Conservation (phyloP, 1,140 invertebrate genomes). For the Bombus pyrosoma region DNA sequence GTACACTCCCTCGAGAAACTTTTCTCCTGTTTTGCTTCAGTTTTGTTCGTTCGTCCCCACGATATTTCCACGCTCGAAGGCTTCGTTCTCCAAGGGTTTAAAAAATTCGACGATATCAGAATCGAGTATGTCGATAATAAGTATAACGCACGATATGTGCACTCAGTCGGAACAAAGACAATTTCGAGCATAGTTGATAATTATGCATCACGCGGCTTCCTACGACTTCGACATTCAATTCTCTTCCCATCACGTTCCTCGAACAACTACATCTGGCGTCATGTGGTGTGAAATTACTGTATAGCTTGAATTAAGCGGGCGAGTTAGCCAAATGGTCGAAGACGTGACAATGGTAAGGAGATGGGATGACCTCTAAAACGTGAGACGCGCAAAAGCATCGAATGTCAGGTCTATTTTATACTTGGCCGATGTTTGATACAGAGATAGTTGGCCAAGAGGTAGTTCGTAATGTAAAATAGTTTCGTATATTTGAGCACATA, state of each 20-base stretch:
- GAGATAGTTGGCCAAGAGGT: neutral
- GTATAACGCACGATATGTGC: neutral
- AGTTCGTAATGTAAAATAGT: neutral
- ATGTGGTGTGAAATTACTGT: slow-evolving; percentile 23
- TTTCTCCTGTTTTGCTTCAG: neutral
- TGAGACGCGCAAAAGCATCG: too few species aligned
- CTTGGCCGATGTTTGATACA: too few species aligned
- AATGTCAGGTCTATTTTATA: too few species aligned
- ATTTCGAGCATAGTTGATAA: slow-evolving; percentile 21
- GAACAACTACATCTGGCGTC: slow-evolving; percentile 17
- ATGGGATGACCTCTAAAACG: too few species aligned
- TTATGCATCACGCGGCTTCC: slow-evolving; percentile 27
- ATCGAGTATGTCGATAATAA: slow-evolving; percentile 13
- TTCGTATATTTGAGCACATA: neutral
- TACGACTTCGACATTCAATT: slow-evolving; percentile 33
- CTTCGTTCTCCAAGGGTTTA: neutral
- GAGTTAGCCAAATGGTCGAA: slow-evolving; percentile 1
- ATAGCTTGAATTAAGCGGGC: slow-evolving; percentile 13
- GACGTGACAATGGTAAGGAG: too few species aligned
- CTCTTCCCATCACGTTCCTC: neutral
- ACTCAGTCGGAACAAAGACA: slow-evolving; percentile 9
- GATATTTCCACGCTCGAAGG: neutral
- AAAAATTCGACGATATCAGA: neutral
- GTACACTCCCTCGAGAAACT: neutral
- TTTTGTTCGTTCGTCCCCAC: too few species aligned